phyloP scores from a whole-genome alignment of 2,113 vertebrate species.

The Suricata suricatta region DNA sequence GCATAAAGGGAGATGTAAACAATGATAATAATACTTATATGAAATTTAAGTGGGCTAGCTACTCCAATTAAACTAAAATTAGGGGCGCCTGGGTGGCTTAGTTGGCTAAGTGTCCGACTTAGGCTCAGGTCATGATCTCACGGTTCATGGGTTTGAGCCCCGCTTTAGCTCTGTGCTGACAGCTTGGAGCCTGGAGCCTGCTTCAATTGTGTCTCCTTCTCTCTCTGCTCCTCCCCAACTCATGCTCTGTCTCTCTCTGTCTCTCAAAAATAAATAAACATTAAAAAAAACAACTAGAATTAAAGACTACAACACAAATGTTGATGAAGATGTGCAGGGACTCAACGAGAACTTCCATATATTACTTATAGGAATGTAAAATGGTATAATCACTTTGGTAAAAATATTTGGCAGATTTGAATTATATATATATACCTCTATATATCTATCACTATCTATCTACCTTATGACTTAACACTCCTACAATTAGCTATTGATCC shows the following conservation, averaged over 20 bases:
- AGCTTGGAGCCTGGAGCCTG: no score
- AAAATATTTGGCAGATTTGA: neutral
- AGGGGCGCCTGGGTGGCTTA: no score
- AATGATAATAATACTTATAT: neutral
- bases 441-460: neutral
- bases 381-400: neutral
- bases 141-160: no score
- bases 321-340: neutral
- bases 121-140: no score
- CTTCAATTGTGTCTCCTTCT: no score
- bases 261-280: no score
- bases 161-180: no score
- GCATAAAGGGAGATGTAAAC: neutral
- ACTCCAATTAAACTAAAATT: neutral
- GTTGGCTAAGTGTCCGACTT: no score
- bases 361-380: neutral
- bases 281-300: neutral
- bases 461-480: neutral
- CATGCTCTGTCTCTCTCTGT: no score
- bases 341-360: neutral
- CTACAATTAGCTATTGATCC: neutral
- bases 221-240: no score
- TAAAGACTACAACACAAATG: neutral
- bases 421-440: neutral
- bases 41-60: neutral